Conservation (phyloP, 2,113 vertebrate genomes). For the Eclectus roratus region DNA sequence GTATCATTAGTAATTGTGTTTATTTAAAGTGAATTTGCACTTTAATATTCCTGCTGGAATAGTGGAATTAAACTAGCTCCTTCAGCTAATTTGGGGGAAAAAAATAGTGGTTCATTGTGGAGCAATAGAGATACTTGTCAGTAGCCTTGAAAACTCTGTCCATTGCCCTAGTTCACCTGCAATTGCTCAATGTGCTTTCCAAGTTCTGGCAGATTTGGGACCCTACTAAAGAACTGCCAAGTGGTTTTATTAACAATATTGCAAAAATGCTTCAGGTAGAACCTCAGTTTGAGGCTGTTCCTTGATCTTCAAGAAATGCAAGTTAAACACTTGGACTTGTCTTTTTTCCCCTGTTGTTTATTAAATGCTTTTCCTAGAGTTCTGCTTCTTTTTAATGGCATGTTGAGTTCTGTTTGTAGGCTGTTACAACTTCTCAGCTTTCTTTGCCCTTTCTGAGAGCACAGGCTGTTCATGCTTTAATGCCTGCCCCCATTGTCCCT, state of each 20-base stretch:
- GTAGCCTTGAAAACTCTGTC: neutral
- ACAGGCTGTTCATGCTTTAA: fast-evolving
- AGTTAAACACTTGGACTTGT: neutral
- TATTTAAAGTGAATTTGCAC: neutral
- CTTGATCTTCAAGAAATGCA: slow-evolving; percentile 44
- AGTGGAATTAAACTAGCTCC: neutral
- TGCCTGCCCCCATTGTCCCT: neutral
- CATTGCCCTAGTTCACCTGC: neutral
- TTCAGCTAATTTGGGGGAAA: neutral
- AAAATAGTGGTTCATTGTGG: neutral
- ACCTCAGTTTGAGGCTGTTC: neutral
- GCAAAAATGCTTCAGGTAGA: neutral
- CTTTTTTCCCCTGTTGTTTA: neutral
- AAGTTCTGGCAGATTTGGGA: neutral
- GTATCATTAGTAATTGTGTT: neutral
- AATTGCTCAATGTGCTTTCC: neutral
- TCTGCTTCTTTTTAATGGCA: neutral
- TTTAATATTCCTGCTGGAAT: neutral
- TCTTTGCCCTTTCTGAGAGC: neutral
- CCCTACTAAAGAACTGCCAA: neutral
- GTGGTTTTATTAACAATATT: neutral
- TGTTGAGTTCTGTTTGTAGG: neutral
- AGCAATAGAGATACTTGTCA: neutral
- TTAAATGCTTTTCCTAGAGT: slow-evolving; percentile 7
- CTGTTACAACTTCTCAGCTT: neutral